phyloP scores from a whole-genome alignment of 2,113 vertebrate species.

The Chunga burmeisteri region DNA sequence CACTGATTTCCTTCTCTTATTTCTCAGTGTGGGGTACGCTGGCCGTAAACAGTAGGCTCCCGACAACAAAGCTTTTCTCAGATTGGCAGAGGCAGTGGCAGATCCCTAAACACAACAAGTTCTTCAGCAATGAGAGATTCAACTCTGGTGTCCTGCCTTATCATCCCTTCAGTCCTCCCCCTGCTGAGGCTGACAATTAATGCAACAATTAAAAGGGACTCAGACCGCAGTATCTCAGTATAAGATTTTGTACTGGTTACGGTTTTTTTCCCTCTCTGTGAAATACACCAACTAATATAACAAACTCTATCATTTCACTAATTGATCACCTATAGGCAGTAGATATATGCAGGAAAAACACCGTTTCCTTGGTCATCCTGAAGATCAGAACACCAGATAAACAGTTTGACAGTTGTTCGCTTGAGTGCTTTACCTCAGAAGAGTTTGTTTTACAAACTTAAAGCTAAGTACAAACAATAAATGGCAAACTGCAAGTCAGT shows the following conservation, averaged over 20 bases:
- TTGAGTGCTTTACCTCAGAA: background rate
- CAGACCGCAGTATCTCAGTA: background rate
- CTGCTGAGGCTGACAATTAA: background rate
- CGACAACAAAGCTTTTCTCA: background rate
- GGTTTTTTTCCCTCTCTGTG: background rate
- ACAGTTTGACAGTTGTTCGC: background rate
- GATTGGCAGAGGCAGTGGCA: background rate
- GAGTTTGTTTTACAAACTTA: background rate
- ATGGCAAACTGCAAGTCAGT: background rate
- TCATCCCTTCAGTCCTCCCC: background rate
- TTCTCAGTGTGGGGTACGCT: background rate
- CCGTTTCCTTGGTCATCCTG: background rate
- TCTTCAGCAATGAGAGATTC: background rate
- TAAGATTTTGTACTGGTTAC: background rate
- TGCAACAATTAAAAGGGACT: background rate
- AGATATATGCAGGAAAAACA: background rate
- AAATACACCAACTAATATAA: background rate
- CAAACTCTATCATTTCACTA: background rate
- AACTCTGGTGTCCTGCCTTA: background rate
- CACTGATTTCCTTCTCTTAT: background rate
- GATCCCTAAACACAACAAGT: background rate
- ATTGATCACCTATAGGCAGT: background rate
- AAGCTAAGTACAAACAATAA: background rate
- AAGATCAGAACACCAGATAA: background rate
- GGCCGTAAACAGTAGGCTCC: background rate